Evolutionary conservation across 2,797 vertebrate species (phyloP).

Genomic region (Emys orbicularis): DNA sequence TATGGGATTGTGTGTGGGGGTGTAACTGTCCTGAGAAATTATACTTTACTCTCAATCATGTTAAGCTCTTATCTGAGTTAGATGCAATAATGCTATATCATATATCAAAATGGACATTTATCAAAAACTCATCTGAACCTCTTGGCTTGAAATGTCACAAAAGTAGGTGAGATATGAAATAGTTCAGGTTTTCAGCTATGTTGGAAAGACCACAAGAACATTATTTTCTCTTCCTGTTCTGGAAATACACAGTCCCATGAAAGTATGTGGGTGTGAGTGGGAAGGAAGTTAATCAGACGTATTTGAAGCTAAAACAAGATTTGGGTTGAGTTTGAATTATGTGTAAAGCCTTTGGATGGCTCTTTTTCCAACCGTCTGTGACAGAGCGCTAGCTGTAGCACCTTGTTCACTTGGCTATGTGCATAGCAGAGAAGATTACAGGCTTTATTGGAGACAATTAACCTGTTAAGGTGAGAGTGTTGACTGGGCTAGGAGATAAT

Average conservation of each 20-base stretch:
- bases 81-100: neutral
- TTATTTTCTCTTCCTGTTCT: neutral
- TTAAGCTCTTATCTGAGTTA: neutral
- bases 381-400: neutral
- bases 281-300: neutral
- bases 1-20: accelerated
- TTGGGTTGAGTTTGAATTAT: neutral
- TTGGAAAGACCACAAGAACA: neutral
- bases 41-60: neutral
- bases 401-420: neutral
- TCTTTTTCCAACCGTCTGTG: neutral
- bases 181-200: neutral
- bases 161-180: neutral
- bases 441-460: neutral
- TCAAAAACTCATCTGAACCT: neutral
- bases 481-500: neutral
- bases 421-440: neutral
- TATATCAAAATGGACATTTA: neutral
- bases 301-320: neutral
- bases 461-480: neutral
- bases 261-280: neutral
- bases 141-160: neutral
- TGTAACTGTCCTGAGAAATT: neutral
- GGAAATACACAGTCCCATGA: neutral
- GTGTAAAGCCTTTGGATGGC: neutral